Percentiles rank a stretch among this genome's conserved stretches.
Evolutionary conservation across 2,113 vertebrate genomes (phyloP).

Genomic region (cat (Felis catus)): DNA sequence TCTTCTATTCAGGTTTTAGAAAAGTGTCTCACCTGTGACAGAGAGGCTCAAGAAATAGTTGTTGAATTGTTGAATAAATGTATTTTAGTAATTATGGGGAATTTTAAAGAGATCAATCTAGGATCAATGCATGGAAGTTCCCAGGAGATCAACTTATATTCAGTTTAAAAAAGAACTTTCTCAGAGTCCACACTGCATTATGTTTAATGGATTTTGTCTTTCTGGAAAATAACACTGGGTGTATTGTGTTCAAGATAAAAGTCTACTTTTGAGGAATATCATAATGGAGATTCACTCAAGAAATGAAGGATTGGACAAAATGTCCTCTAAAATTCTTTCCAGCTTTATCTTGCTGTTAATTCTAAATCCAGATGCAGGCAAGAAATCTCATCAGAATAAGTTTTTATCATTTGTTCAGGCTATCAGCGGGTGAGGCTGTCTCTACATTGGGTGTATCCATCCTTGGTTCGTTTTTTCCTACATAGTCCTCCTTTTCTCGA

Average conservation of each 20-base stretch:
- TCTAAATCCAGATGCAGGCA: not conserved
- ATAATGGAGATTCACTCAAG: not conserved
- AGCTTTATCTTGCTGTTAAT: not conserved
- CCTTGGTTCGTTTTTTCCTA: not conserved
- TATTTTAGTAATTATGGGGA: slow-evolving; percentile 5
- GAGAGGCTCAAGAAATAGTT: not conserved
- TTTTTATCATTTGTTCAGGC: not conserved
- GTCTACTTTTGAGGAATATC: not conserved
- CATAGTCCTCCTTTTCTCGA: not conserved
- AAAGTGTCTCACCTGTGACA: not conserved
- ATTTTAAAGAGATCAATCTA: not conserved
- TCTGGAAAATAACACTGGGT: slow-evolving; percentile 4
- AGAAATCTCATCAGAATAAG: not conserved
- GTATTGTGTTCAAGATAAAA: slow-evolving; percentile 17
- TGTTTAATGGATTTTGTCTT: not conserved
- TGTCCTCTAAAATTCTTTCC: not conserved
- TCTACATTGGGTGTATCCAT: not conserved
- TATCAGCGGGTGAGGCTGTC: not conserved
- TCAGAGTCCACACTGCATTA: not conserved
- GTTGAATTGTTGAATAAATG: not conserved
- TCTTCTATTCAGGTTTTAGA: not conserved
- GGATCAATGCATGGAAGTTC: not conserved
- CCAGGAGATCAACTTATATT: not conserved
- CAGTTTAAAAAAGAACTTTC: not conserved
- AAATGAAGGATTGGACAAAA: not conserved